Evolutionary conservation across 2,113 vertebrate species (phyloP).

Genomic region (Camelus bactrianus): DNA sequence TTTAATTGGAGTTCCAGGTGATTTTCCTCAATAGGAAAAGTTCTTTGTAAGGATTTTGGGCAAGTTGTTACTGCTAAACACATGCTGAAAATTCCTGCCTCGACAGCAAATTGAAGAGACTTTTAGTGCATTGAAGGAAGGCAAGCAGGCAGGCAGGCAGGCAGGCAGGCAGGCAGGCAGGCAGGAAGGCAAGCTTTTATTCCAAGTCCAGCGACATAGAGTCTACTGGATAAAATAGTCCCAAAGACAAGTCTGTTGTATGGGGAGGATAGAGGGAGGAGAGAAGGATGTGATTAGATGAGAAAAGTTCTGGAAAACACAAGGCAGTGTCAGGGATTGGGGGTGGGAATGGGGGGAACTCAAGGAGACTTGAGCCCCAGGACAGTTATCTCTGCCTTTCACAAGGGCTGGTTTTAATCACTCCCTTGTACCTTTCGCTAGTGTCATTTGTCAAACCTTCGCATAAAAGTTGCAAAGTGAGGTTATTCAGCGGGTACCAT

Average conservation of each 20-base stretch:
- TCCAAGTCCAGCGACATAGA: neutral
- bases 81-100: neutral
- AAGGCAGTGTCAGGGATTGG: neutral
- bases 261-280: neutral
- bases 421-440: constrained; percentile 87
- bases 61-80: neutral
- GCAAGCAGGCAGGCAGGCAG: neutral
- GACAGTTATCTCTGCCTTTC: constrained; percentile 83
- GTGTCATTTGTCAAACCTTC: constrained; percentile 89
- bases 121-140: neutral
- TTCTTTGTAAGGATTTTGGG: neutral
- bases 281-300: neutral
- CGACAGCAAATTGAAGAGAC: neutral
- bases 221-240: neutral
- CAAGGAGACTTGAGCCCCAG: constrained; percentile 74
- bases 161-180: neutral
- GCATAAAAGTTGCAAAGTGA: constrained; percentile 89
- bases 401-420: constrained; percentile 90
- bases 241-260: neutral
- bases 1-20: neutral
- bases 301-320: neutral
- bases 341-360: neutral
- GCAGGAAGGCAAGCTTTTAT: neutral
- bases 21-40: constrained; percentile 5
- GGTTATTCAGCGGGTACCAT: constrained; percentile 87